Conservation (phyloP, 2,113 vertebrate genomes). For the Pimephales promelas region DNA sequence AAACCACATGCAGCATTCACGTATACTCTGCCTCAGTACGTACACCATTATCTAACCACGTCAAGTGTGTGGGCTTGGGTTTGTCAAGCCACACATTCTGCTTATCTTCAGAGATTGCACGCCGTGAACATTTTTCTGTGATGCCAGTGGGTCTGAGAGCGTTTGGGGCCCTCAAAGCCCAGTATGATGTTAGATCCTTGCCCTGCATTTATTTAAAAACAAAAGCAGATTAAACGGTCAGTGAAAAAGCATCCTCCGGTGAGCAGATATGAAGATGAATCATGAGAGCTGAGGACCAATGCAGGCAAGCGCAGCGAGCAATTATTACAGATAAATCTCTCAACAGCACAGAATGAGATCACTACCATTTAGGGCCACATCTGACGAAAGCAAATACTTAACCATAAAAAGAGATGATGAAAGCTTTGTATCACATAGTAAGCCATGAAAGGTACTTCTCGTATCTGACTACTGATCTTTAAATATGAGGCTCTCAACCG, state of each 20-base stretch:
- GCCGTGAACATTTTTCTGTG: slow-evolving; percentile 49
- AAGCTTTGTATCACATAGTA: not conserved
- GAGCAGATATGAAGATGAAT: slow-evolving; percentile 29
- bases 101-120: slow-evolving; percentile 69
- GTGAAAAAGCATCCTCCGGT: slow-evolving; percentile 27
- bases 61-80: slow-evolving; percentile 65
- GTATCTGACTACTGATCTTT: not conserved
- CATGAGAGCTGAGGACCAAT: slow-evolving; percentile 11
- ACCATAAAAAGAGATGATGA: slow-evolving; percentile 28
- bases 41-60: slow-evolving; percentile 59
- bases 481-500: not conserved
- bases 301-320: not conserved
- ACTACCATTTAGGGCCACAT: slow-evolving; percentile 31
- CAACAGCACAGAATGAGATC: slow-evolving; percentile 11
- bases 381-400: slow-evolving; percentile 36
- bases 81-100: slow-evolving; percentile 67
- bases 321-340: slow-evolving; percentile 42
- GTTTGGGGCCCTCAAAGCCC: slow-evolving; percentile 39
- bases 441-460: slow-evolving; percentile 3
- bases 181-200: not conserved
- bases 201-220: slow-evolving; percentile 19
- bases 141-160: slow-evolving; percentile 48
- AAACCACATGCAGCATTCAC: slow-evolving; percentile 15
- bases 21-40: slow-evolving; percentile 35
- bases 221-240: slow-evolving; percentile 17